phyloP scores from a whole-genome alignment of 2,888 invertebrate genomes.

The Cremastinae sp. region DNA sequence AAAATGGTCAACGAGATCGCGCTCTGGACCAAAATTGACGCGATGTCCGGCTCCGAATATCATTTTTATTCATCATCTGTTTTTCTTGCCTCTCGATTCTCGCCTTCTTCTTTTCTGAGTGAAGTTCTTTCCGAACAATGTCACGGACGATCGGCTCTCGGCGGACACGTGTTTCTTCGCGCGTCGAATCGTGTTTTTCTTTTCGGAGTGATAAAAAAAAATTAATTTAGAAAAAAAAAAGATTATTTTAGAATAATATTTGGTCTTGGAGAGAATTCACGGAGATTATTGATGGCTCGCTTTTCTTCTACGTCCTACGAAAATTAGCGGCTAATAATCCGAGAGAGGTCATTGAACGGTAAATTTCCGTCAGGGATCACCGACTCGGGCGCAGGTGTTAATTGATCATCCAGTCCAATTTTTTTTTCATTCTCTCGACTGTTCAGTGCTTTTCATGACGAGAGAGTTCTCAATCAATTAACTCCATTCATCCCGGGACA shows the following conservation, averaged over 20 bases:
- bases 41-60: slow-evolving; percentile 20
- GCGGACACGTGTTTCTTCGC: slow-evolving; percentile 26
- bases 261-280: too few species aligned
- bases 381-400: too few species aligned
- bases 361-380: too few species aligned
- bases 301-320: background rate
- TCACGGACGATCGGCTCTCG: slow-evolving; percentile 46
- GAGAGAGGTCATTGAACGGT: background rate
- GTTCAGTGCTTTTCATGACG: too few species aligned
- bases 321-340: background rate
- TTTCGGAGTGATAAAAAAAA: background rate
- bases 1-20: slow-evolving; percentile 42
- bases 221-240: background rate
- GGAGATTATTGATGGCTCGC: too few species aligned
- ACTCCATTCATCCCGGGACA: too few species aligned
- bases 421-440: too few species aligned
- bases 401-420: too few species aligned
- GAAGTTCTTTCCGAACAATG: slow-evolving; percentile 49
- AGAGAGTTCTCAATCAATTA: too few species aligned
- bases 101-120: background rate
- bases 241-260: too few species aligned
- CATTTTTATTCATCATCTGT: slow-evolving; percentile 22
- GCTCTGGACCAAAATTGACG: slow-evolving; percentile 45
- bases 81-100: slow-evolving; percentile 15
- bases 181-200: background rate